Evolutionary conservation across 64 coral and sea anemone species (phyloP).

Genomic region (Astreopora myriophthalma): DNA sequence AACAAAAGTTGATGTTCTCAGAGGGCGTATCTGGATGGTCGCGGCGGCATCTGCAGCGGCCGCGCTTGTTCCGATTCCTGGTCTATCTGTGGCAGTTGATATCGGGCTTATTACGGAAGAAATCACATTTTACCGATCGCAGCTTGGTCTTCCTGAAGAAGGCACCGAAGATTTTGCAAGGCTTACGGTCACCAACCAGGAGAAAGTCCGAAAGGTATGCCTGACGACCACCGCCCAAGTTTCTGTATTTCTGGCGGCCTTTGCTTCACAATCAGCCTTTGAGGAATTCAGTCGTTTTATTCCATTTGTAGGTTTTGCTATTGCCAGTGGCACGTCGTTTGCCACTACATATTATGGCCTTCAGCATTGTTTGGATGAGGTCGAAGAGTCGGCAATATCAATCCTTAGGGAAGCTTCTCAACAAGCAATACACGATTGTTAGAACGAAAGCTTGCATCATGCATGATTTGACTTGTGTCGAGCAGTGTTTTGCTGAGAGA

Average conservation of each 20-base stretch:
- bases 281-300: constrained; percentile 31
- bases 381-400: constrained; percentile 8
- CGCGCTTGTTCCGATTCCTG: constrained; percentile 24
- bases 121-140: constrained; percentile 31
- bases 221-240: neutral
- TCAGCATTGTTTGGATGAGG: neutral
- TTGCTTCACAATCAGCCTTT: neutral
- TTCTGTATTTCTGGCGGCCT: neutral
- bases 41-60: neutral
- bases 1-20: constrained; percentile 39
- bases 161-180: neutral
- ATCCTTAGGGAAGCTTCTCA: neutral
- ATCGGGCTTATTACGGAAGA: neutral
- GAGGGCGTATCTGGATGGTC: constrained; percentile 38
- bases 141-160: constrained; percentile 46
- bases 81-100: constrained; percentile 45
- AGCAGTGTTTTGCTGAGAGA: neutral
- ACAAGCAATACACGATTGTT: neutral
- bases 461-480: neutral
- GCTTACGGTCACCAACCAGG: neutral
- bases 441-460: neutral
- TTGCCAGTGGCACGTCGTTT: constrained; percentile 40
- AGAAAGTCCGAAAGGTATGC: neutral
- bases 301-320: neutral
- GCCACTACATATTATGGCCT: constrained; percentile 36